Base-by-base conservation (phyloP, 37 sponge, comb jelly and placozoan species). In the Hormiphora californensis region DNA sequence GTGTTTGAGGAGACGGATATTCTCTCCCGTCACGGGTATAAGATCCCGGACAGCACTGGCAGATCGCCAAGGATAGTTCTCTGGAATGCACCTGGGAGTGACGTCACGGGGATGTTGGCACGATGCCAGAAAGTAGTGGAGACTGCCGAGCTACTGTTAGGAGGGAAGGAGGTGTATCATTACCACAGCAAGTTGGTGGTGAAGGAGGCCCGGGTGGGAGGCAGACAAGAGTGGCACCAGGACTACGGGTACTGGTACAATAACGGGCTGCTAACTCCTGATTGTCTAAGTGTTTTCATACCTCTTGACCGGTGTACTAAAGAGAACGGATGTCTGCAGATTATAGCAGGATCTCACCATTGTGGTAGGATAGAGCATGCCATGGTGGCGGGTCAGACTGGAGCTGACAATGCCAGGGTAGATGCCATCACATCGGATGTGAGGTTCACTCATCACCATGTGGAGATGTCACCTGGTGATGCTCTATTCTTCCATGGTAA, bases 181-280 rank as follows among this genome's bases (percentile, higher is more conserved):
- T 95, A 95, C 86, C 95, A 95, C 73, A 92, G 93, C 54, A 95
- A 95, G 85, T 90, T 95, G 44, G 93, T 95, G 89, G 93, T 95
- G 92, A 95, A 95, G 87, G 95, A 95, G 87, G 89, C 95, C 31
- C 89, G 86, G 46, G 92, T 92, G 53, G 95, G 95, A 40, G 95
- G 95, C 7, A 87, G 91, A 17, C 93, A 91, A 88, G 95, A 91
- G 35, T 95, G 95, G 95, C 95, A 95, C 73, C 95, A 95, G 57
- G 95, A 95, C 86, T 95, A 95, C 63, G 95, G 95, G 90, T 95
- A 95, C 87, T 95, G 95, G 95, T 95, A 95, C 85, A 88, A 89
- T 7, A 93, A 93, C 73, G 95, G 95, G 9, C 93, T 92, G 54
- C 91, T 95, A 0, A 92, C 85, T 57, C 95, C 95, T 19, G 89